Evolutionary conservation across 1,140 invertebrate genomes (phyloP).

Genomic region (Hormaphis cornu): DNA sequence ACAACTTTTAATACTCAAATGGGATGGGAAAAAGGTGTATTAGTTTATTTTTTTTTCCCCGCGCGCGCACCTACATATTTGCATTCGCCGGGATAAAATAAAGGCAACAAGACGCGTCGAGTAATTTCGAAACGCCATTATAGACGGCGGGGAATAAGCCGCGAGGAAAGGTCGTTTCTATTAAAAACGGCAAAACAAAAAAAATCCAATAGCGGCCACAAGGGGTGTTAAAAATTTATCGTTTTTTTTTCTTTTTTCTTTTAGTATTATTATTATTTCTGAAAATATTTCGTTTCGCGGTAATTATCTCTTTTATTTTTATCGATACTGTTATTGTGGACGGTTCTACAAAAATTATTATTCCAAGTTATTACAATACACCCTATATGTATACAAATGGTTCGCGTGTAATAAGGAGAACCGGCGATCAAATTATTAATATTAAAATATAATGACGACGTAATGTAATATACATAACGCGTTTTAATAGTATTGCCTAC

Average conservation of each 20-base stretch:
- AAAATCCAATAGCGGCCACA: neutral
- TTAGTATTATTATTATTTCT: neutral
- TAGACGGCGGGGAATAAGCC: neutral
- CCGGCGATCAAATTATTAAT: neutral
- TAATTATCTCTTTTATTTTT: constrained; percentile 30
- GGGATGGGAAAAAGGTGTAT: constrained; percentile 25
- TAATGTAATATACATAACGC: neutral
- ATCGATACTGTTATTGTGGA: constrained; percentile 19
- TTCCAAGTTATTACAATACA: too few species aligned
- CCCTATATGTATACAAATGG: too few species aligned
- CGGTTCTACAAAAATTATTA: neutral
- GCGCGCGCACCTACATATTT: neutral
- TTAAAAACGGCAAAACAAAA: constrained; percentile 8
- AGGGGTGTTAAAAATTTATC: constrained; percentile 31
- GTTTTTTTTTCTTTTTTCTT: constrained; percentile 10
- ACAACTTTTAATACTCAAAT: constrained; percentile 31
- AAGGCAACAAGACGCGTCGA: constrained; percentile 13
- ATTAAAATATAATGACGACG: too few species aligned
- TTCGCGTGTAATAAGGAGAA: neutral
- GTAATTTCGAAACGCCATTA: constrained; percentile 22
- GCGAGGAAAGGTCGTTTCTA: constrained; percentile 26
- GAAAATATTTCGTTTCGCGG: neutral
- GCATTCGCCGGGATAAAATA: constrained; percentile 12
- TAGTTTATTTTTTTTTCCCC: neutral
- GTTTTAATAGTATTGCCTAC: too few species aligned